Conservation (phyloP, 2,797 vertebrate species). For the Onychomys leucogaster region DNA sequence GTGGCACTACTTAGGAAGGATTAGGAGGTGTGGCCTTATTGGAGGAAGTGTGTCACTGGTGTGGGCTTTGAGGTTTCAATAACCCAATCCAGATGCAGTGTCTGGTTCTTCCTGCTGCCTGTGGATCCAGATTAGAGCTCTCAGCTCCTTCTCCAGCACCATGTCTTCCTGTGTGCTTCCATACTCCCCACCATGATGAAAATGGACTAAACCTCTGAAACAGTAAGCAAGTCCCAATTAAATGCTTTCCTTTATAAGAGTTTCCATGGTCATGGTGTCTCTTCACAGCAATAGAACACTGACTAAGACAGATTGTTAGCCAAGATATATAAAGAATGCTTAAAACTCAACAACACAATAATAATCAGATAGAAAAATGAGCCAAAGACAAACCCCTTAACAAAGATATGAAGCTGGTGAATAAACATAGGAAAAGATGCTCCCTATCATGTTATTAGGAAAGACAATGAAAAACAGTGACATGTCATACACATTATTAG, state of each 20-base stretch:
- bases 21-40: background rate
- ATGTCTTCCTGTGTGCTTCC: too few relatives aligned
- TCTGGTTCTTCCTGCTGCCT: background rate
- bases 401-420: background rate
- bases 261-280: background rate
- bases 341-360: constrained; percentile 33
- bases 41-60: background rate
- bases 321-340: background rate
- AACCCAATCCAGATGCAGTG: background rate
- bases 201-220: background rate
- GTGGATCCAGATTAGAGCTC: background rate
- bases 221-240: background rate
- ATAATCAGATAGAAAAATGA: background rate
- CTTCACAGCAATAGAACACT: background rate
- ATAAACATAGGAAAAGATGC: background rate
- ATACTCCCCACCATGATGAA: background rate
- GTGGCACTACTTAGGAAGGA: background rate
- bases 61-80: background rate
- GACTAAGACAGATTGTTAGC: background rate
- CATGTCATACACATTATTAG: background rate
- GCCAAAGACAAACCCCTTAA: background rate
- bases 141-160: background rate
- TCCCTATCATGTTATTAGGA: background rate
- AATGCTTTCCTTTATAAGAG: background rate
- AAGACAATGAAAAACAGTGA: background rate